Evolutionary conservation across 1,140 invertebrate genomes (phyloP), one percentile per base, ranked within the genome.

Genomic region (Apis florea): DNA sequence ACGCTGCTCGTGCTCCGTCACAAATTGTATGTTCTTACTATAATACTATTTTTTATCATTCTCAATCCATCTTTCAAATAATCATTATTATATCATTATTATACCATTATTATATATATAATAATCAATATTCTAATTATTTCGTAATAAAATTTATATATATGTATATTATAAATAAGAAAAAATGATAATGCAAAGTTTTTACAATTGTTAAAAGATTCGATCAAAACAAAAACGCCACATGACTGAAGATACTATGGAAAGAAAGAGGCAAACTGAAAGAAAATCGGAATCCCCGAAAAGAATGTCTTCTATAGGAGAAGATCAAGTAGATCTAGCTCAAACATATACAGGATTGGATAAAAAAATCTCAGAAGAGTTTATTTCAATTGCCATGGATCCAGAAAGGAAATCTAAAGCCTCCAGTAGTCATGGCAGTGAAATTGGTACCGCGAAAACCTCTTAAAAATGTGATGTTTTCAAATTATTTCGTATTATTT

Each of bases 341-440:
- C 93, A 92, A 67, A 94, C 94, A 4, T 95, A 95, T 82, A 95
- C 95, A 1, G 95, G 95, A n/a, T 88, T 95, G 61, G 95, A 95
- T 84, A 93, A 95, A 59, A 94, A 93, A 84, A 94, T 95, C 26
- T 95, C 95, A 1, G 95, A 95, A 76, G 94, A 95, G 82, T 95
- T 95, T 83, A 95, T 95, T 61, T 94, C 94, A 11, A 94, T 94
- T 17, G 93, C 94, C 0, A 94, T 94, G 94, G 93, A 94, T 75
- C 93, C 93, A 0, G 93, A 93, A 40, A 90, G 91, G 75, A 93
- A 93, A 82, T 93, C 92, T 0, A 93, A 92, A 68, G 89, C 92
- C 11, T 93, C 92, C 12, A 93, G 93, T 75, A 88, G 91, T 83
- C 89, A 92, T n/a, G 91, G 90, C 4, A 93, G 92, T 71, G 92